phyloP scores from a whole-genome alignment of 2,888 invertebrate species.

The Ptilodon capucinus region DNA sequence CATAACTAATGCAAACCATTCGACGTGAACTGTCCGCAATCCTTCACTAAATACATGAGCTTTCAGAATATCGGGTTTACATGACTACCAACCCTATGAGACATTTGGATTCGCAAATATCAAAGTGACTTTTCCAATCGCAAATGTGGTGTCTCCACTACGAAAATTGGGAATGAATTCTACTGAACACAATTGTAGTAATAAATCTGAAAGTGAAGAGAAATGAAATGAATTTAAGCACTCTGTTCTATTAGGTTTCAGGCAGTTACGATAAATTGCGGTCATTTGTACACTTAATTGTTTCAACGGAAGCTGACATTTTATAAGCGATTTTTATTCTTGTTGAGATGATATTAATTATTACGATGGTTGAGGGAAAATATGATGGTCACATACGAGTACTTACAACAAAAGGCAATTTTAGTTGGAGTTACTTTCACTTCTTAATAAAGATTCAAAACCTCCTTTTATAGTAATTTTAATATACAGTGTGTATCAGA shows the following conservation, averaged over 20 bases:
- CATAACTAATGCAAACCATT: conserved; percentile 9
- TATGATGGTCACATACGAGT: no score
- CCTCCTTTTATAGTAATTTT: no score
- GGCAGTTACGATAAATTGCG: conserved; percentile 7
- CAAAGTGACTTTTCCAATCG: conserved; percentile 21
- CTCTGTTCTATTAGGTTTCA: conserved; percentile 14
- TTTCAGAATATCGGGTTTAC: neutral
- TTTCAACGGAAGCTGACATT: conserved; percentile 6
- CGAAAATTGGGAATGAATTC: conserved; percentile 16
- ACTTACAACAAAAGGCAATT: no score
- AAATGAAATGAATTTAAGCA: conserved; percentile 12
- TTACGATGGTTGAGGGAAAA: no score
- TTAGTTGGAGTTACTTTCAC: no score
- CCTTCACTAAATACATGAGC: conserved; percentile 2
- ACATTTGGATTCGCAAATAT: conserved; percentile 7
- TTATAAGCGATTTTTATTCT: neutral
- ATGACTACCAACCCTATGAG: neutral
- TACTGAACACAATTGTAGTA: conserved; percentile 10
- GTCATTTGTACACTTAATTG: conserved; percentile 11
- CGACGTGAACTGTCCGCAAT: conserved; percentile 1
- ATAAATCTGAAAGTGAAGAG: conserved; percentile 16
- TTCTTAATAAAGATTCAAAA: no score
- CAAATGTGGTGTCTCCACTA: conserved; percentile 10
- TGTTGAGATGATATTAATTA: neutral
- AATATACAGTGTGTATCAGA: no score